A percentile compares a stretch with the other conserved stretches of the same genome.
These are phyloP conservation scores for Ostrea edulis DNA, from an alignment of 1,140 invertebrate genomes.

Conservation along the genomic window DNA sequence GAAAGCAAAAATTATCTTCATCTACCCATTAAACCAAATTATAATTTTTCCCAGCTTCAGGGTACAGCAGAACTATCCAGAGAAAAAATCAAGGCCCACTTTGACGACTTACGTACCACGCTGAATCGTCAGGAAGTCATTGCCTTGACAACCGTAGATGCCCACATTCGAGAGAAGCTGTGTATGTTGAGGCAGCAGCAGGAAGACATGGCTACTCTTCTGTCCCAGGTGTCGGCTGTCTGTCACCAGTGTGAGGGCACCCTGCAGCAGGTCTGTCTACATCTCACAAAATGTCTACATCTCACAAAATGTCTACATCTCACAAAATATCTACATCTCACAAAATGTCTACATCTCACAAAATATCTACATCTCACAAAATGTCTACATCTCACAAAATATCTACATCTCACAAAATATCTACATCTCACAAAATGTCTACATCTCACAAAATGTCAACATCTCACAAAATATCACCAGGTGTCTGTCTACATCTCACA, in stretches of 20 bases:
- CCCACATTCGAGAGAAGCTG: constrained; percentile 82
- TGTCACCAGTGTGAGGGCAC: constrained; percentile 83
- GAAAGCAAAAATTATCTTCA: no score
- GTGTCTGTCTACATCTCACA: no score
- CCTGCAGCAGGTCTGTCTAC: constrained; percentile 75
- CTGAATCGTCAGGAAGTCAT: constrained; percentile 83
- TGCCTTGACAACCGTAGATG: constrained; percentile 82
- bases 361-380: no score
- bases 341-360: no score
- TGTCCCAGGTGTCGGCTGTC: constrained; percentile 83
- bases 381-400: no score
- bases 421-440: no score
- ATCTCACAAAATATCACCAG: no score
- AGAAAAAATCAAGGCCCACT: constrained; percentile 81
- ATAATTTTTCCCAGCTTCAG: constrained; percentile 60
- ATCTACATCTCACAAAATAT: no score
- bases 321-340: no score
- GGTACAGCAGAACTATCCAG: constrained; percentile 81
- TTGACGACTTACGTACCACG: constrained; percentile 81
- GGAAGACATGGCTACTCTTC: constrained; percentile 82
- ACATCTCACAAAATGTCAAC: no score
- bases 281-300: no score
- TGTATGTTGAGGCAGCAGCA: constrained; percentile 83
- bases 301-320: no score
- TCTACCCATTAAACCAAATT: neutral